Base-by-base conservation (phyloP, 1,140 invertebrate genomes). In the Atta colombica region DNA sequence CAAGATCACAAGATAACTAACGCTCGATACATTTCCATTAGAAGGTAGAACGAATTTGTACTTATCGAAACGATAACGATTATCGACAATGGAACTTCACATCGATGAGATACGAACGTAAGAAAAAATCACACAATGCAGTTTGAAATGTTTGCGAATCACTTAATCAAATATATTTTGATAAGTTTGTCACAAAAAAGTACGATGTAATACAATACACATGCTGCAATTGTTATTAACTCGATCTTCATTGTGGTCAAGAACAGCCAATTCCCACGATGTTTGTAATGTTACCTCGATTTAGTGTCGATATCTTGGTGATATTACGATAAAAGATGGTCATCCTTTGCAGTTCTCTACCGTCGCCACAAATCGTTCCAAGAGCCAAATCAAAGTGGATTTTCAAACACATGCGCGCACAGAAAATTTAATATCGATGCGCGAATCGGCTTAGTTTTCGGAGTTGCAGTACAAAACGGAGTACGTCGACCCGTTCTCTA, bases 341-440 rank as follows among this genome's bases (percentile, higher is more conserved):
- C 25, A n/a, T n/a, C n/a, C n/a, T 16, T 3, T 31, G 16, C 31
- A 60, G 6, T 65, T 39, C n/a, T 55, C 16, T 60, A 35, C 18
- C n/a, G 3, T 85, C 45, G 53, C 51, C 60, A 55, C 74, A 53
- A 55, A 77, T 45, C 35, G 16, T 69, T 49, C 31, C 5, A 21
- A 51, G 65, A 39, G 18, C 5, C 65, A 39, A 74, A 25, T 14
- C 28, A 31, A 74, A 74, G 14, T 45, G 21, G 12, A 12, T 16
- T 51, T n/a, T 51, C 21, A 25, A 77, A 25, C 75, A 85, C 72
- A 90, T 89, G 87, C 89, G 69, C 75, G 53, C 74, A 65, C 63
- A 71, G 53, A 51, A 75, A 87, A 77, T 88, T 60, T 71, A 77
- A 88, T 81, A 88, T 90, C 88, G 85, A 89, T 78, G 84, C 45